Percentiles rank a stretch among this genome's conserved stretches.
phyloP scores from a whole-genome alignment of 2,113 vertebrate species.

The Phaethon lepturus region DNA sequence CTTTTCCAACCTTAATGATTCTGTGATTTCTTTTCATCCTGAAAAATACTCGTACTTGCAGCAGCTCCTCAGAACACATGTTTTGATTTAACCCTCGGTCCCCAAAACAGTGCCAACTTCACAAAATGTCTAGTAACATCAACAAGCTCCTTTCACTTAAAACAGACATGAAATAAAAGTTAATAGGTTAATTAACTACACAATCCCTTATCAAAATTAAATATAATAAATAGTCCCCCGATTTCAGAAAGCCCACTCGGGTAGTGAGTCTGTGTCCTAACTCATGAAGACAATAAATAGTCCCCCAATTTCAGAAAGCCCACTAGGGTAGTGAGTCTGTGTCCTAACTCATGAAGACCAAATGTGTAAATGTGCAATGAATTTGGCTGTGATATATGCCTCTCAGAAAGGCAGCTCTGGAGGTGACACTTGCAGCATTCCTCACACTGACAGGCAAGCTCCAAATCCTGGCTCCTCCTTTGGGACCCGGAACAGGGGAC shows the following conservation, averaged over 20 bases:
- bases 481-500: rapidly evolving
- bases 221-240: background rate
- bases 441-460: background rate
- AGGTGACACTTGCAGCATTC: background rate
- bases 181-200: background rate
- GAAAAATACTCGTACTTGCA: background rate
- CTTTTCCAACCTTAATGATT: too few relatives aligned
- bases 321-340: background rate
- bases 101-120: background rate
- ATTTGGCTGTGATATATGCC: background rate
- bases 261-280: background rate
- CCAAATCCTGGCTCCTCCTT: background rate
- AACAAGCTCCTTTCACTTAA: background rate
- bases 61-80: background rate
- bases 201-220: background rate
- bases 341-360: background rate
- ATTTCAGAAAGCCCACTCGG: background rate
- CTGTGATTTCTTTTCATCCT: background rate
- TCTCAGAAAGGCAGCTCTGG: background rate
- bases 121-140: background rate
- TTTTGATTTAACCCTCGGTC: background rate
- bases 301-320: background rate
- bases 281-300: background rate
- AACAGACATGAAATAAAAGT: background rate
- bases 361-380: background rate